Base-by-base conservation (phyloP, 1,140 invertebrate species). In the Aricia agestis region DNA sequence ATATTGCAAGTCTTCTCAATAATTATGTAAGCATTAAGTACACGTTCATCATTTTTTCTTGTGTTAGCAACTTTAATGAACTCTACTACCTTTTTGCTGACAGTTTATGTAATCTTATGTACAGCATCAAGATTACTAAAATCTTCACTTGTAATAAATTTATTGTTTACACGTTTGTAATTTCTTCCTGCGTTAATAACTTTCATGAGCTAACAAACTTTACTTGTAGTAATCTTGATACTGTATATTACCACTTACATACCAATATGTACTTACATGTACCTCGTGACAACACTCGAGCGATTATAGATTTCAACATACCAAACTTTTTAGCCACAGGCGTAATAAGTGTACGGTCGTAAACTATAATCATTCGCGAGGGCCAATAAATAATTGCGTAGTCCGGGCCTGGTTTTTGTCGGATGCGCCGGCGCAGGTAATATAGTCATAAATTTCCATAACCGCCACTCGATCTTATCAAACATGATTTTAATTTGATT, bases 391-490 rank as follows among this genome's bases (percentile, higher is more conserved):
- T 89, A 91, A 91, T 88, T 88, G 80, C 84, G 78, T 76, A 80
- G 81, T 81, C 82, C 83, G 84, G 78, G 69, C 78, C 84, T 79
- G 83, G 80, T 88, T 88, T 87, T 88, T 87, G 85, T 87, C 80
- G 81, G 81, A 83, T 87, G 87, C 86, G 86, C 82, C 77, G 59
- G 83, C 86, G 83, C 87, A 91, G 87, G 87, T 91, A 91, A 91
- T 91, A 91, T 90, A 91, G 89, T 90, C 89, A 91, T 91, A 91
- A 91, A 91, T 91, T 90, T 89, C 85, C 85, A 91, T 91, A 91
- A 91, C 87, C 86, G 85, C 87, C 87, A 89, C 83, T 89, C 86
- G 89, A 91, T 91, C 85, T 90, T 91, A 91, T 91, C 87, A 88
- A 89, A 89, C 85, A 87, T 89, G 86, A 90, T 90, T 91, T 91